Base-by-base conservation (phyloP, 2,888 invertebrate species). In the Taphrorychus bicolor region DNA sequence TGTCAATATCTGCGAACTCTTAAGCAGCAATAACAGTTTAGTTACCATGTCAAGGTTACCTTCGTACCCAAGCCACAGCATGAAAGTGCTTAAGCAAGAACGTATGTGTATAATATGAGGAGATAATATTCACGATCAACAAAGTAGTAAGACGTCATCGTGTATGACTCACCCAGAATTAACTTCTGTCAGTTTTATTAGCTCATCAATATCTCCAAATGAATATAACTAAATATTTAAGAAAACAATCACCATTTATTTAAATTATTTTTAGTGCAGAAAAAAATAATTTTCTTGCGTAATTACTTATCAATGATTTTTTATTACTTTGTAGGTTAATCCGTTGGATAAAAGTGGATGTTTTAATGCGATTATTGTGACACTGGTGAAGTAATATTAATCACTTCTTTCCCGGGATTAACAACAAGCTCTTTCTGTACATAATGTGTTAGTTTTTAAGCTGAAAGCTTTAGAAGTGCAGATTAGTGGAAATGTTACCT, bases 11-110 rank as follows among this genome's bases (percentile, higher is more conserved):
- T n/a, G 11, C 9, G 24, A 32, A 22, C 9, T 24, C 24, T 16
- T 9, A 32, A 54, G 32, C 32, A 21, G 16, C 24, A 32, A n/a
- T 54, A 21, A 61, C 45, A 42, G 23, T 24, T 53, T 54, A 23
- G n/a, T 22, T 61, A 61, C 42, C 61, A 24, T 61, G 61, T 61
- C 61, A 61, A 61, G 61, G 61, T 32, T 45, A 22, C 24, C 19
- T 11, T 52, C 11, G 16, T 52, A 18, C 7, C n/a, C 9, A 9
- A 45, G 11, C 14, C 14, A 16, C 14, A 19, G 18, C 51, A 19
- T 51, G 51, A 51, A 17, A 22, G 45, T 17, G 41, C 40, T 22
- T 14, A 14, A 23, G 59, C 24, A 58, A 45, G 24, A 21, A 22
- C 48, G 18, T 42, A 24, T 24, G n/a, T 52, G 52, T 21, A 32